Base-by-base conservation (phyloP, 2,797 vertebrate species). In the Yasuhikotakia modesta region DNA sequence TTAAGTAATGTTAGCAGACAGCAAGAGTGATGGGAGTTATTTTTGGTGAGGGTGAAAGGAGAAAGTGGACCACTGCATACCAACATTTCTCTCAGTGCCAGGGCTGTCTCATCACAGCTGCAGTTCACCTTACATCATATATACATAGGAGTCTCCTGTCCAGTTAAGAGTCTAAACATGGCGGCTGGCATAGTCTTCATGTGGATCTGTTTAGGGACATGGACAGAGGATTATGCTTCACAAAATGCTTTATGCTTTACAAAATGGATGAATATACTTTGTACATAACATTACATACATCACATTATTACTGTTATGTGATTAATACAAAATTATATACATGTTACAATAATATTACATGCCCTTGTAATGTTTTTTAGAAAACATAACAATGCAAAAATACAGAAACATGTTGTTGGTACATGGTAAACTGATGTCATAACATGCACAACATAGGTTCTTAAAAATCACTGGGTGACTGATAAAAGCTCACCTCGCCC, bases 121-220 rank as follows among this genome's bases (percentile, higher is more conserved):
- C 69, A 69, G 67, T 77, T 27, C 65, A 39, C 24, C 55, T 77
- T 57, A 14, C 17, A 63, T 89, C 91, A 99, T 94, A 99, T 98
- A 92, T 99, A 99, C 80, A 99, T 91, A 0, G 98, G 98, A 0
- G 97, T 98, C 92, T 99, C 98, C 87, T 99, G 97, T 72, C 98
- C 98, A 0, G 97, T 99, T 53, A 99, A 95, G 50, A 99, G 96
- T 90, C 97, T 92, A 93, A 98, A 99, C 98, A 99, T 99, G 85
- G 98, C 97, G 0, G 98, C 98, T 13, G 98, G 98, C 98, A 99
- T 99, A 0, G 98, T 99, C 93, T 99, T 99, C 98, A 99, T 99
- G 90, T 99, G 97, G 71, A 99, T 99, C 98, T 99, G 92, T 81
- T 46, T 57, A 35, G 22, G 71, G 3, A 55, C 19, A 67, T 0